These are phyloP conservation scores for Brevimyrus niger DNA, from an alignment of 2,113 vertebrate species.

Conservation along the genomic window DNA sequence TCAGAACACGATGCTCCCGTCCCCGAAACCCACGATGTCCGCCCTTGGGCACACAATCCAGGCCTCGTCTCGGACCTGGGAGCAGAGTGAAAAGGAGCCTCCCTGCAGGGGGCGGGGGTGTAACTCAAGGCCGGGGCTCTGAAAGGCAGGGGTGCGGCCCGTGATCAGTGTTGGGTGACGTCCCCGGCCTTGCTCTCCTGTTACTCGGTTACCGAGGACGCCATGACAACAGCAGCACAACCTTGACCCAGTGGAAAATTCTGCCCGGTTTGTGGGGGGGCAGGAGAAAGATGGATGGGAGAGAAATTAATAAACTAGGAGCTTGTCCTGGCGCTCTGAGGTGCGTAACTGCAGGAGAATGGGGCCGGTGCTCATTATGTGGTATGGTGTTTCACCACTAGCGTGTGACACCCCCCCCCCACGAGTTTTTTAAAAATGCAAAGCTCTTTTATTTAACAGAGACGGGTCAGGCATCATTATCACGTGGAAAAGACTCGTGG, in stretches of 20 bases:
- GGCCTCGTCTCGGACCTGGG: not conserved
- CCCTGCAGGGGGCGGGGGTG: not conserved
- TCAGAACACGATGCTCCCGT: not conserved
- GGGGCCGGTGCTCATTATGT: conserved; percentile 8
- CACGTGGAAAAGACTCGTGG: not conserved
- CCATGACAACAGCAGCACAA: not conserved
- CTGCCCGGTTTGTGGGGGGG: not conserved
- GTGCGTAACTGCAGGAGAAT: not conserved
- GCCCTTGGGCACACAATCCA: not conserved
- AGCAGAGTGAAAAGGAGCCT: not conserved
- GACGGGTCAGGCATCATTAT: not conserved
- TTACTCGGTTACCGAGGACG: not conserved
- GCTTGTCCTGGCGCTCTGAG: not conserved
- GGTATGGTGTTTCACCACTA: not conserved
- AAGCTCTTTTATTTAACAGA: conserved; percentile 12
- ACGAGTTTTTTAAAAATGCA: conserved; percentile 19
- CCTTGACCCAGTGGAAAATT: conserved; percentile 13
- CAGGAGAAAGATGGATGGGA: not conserved
- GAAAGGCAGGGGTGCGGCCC: not conserved
- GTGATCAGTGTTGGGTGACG: not conserved
- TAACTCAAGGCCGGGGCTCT: not conserved
- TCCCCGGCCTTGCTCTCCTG: not conserved
- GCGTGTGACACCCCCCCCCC: not conserved
- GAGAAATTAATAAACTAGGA: conserved; percentile 7
- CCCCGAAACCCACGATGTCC: not conserved